Percentiles rank a stretch among this genome's conserved stretches.
These are phyloP conservation scores for Ylistrum balloti DNA, from an alignment of 1,140 invertebrate genomes.

Conservation along the genomic window DNA sequence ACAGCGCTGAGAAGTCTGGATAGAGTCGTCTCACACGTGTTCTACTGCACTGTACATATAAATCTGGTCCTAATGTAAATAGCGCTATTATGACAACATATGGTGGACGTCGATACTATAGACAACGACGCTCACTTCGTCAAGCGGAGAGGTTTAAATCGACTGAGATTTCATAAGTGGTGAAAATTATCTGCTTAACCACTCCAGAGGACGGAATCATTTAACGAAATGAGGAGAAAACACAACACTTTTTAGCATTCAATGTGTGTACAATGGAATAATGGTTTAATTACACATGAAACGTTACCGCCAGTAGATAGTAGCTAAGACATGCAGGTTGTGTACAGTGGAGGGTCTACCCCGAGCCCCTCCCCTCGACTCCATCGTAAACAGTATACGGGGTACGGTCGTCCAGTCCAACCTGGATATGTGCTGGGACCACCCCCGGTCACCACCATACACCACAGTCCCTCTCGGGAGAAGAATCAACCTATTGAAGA, in stretches of 20 bases:
- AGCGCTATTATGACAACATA: slow-evolving; percentile 30
- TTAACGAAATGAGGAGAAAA: not conserved
- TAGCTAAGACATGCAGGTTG: slow-evolving; percentile 73
- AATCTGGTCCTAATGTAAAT: slow-evolving; percentile 14
- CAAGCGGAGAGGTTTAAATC: not conserved
- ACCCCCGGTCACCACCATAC: not conserved
- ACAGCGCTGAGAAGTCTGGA: not conserved
- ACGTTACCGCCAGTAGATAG: not conserved
- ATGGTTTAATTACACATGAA: not conserved
- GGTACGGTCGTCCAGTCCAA: slow-evolving; percentile 73
- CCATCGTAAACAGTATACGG: slow-evolving; percentile 68
- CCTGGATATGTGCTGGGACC: slow-evolving; percentile 69
- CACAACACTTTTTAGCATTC: not conserved
- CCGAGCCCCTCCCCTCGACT: slow-evolving; percentile 74
- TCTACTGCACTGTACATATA: not conserved
- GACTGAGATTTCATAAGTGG: not conserved
- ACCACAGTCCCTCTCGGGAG: slow-evolving; percentile 61
- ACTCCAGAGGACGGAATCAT: not conserved
- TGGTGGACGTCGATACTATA: not conserved
- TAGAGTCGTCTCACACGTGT: not conserved
- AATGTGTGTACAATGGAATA: not conserved
- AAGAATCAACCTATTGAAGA: slow-evolving; percentile 66
- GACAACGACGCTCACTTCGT: not conserved
- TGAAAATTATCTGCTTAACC: not conserved
- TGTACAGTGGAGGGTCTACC: slow-evolving; percentile 78